Evolutionary conservation across 2,888 invertebrate species (phyloP).

Genomic region (Eueremaeus valkanovi): DNA sequence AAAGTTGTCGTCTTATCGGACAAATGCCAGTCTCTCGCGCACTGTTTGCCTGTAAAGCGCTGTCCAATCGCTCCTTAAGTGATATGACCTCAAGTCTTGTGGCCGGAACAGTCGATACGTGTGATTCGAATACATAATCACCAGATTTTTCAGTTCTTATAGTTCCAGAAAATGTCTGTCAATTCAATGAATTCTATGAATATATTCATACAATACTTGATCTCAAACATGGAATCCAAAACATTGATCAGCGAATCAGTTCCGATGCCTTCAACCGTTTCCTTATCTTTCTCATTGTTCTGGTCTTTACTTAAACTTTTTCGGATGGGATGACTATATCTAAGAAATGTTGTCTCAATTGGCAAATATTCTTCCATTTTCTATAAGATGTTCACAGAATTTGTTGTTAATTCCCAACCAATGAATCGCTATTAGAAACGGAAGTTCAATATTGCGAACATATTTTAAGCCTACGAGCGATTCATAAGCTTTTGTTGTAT

Average conservation of each 20-base stretch:
- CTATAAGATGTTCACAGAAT: neutral
- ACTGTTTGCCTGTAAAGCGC: slow-evolving; percentile 79
- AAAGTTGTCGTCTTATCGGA: slow-evolving; percentile 84
- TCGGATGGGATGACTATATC: slow-evolving; percentile 27
- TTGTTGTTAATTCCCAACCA: neutral
- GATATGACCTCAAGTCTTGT: slow-evolving; percentile 93
- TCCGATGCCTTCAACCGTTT: neutral
- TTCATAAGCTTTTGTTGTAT: too few relatives aligned
- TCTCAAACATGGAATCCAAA: slow-evolving; percentile 25
- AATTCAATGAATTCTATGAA: neutral
- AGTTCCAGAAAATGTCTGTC: neutral
- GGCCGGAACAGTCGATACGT: slow-evolving; percentile 89
- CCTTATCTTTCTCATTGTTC: neutral
- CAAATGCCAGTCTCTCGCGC: slow-evolving; percentile 96
- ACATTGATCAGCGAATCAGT: neutral
- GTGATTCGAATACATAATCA: slow-evolving; percentile 26
- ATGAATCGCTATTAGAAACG: slow-evolving; percentile 18
- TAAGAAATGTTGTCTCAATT: neutral
- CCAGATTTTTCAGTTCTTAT: neutral
- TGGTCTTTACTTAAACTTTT: neutral
- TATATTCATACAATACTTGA: neutral
- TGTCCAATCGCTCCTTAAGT: slow-evolving; percentile 91
- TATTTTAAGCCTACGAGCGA: neutral
- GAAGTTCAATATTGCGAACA: neutral
- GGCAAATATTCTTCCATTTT: neutral